A percentile compares a stretch with the other conserved stretches of the same genome.
phyloP scores from a whole-genome alignment of 2,113 vertebrate species.

The Varanus salvator region DNA sequence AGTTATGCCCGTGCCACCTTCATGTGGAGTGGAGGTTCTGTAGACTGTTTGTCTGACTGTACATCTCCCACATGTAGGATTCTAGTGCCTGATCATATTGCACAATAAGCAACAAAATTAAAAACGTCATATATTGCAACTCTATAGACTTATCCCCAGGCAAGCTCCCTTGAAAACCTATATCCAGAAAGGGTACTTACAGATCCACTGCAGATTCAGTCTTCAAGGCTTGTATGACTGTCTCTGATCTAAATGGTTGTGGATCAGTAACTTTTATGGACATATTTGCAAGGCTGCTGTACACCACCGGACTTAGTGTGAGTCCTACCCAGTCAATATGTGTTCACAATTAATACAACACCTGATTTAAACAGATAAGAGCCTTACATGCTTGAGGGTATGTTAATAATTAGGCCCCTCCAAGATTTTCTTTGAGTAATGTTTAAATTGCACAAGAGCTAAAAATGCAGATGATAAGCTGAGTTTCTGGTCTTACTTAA shows the following conservation, averaged over 20 bases:
- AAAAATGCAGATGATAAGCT: constrained; percentile 6
- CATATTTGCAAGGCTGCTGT: not conserved
- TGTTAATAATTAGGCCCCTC: constrained; percentile 6
- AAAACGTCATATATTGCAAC: too few species aligned
- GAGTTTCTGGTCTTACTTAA: not conserved
- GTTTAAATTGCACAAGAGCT: constrained; percentile 18
- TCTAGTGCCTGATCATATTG: too few species aligned
- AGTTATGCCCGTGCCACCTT: too few species aligned
- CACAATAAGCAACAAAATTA: too few species aligned
- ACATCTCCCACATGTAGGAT: too few species aligned
- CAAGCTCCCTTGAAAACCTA: not conserved
- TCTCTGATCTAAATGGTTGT: not conserved
- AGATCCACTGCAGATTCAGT: not conserved
- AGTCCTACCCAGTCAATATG: not conserved
- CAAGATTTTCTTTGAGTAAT: constrained; percentile 20
- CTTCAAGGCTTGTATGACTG: not conserved
- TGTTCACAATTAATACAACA: constrained; percentile 21
- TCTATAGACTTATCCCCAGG: not conserved
- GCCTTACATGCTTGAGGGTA: constrained; percentile 34
- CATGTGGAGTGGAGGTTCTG: too few species aligned
- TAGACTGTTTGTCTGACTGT: too few species aligned
- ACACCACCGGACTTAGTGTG: not conserved
- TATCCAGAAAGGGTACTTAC: not conserved
- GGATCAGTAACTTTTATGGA: not conserved
- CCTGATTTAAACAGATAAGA: constrained; percentile 11